Evolutionary conservation across 2,113 vertebrate genomes (phyloP), one percentile per base, ranked within the genome.

Genomic region (Scartelaos histophorus): DNA sequence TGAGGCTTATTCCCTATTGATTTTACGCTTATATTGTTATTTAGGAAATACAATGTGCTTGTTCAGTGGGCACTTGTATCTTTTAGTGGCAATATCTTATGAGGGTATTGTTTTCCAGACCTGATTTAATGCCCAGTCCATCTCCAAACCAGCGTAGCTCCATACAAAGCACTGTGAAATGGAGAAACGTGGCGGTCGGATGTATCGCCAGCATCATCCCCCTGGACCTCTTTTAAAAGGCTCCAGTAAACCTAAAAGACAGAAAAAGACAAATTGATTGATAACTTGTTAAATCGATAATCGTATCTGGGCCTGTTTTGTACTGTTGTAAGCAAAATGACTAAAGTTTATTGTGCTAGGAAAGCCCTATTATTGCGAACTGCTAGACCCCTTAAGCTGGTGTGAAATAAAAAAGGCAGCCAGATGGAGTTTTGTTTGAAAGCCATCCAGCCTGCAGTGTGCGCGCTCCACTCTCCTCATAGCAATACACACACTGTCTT

Each of bases 361-460:
- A 24, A 47, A 66, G 43, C 38, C 13, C 21, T 47, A 66, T 47
- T 66, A 66, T 47, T 47, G 65, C 11, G 2, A 66, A 66, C 65
- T 47, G 65, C n/a, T 66, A 66, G 43, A 45, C 65, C 64, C 62
- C 16, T 67, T 45, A 66, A 45, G n/a, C 38, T 65, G 68, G 51
- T 83, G 71, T 79, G 60, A 74, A 84, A 79, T 47, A 81, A 79
- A 77, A 66, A 53, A 82, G 67, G 69, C 65, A 78, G 73, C 74
- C 87, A 88, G 87, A 88, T 91, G 88, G 91, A 85, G 81, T 81
- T 85, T 80, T 60, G 72, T 87, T 79, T 84, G 81, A 88, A 84
- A 77, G 25, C 70, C 13, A 47, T 58, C 62, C 85, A 81, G 69
- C 76, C 75, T 3, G 57, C 51, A 69, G 13, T 75, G 79, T 53